A percentile compares a stretch with the other conserved stretches of the same genome.
Conservation (phyloP, 2,797 vertebrate species). For the Eulemur albifrons region DNA sequence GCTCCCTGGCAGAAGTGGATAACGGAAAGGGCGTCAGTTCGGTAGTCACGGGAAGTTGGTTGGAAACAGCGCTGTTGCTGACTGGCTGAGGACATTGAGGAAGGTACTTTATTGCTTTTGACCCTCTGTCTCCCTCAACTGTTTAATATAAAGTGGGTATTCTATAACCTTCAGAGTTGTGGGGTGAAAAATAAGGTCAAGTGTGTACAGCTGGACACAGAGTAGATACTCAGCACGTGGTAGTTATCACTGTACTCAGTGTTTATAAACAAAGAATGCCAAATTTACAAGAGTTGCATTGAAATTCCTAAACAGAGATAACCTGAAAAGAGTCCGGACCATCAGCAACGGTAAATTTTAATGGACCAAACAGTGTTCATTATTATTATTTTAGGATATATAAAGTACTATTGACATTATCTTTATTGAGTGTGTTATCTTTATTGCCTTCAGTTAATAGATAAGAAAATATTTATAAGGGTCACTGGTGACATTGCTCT, state of each 20-base stretch:
- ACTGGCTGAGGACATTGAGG: not conserved
- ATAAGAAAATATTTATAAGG: constrained; percentile 46
- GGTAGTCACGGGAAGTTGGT: not conserved
- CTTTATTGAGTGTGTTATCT: constrained; percentile 47
- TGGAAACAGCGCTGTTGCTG: not conserved
- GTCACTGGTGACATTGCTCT: not conserved
- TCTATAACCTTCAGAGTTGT: not conserved
- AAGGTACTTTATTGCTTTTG: not conserved
- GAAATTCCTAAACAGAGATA: not conserved
- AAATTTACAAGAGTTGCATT: not conserved
- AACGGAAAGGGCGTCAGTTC: not conserved
- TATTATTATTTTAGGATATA: not conserved
- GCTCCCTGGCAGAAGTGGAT: not conserved
- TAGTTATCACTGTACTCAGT: not conserved
- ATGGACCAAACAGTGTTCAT: not conserved
- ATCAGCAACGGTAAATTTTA: not conserved
- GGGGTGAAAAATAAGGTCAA: not conserved
- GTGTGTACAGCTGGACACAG: not conserved
- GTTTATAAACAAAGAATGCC: constrained; percentile 35
- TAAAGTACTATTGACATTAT: not conserved
- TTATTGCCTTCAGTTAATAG: constrained; percentile 33
- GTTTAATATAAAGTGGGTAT: not conserved
- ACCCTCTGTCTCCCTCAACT: not conserved
- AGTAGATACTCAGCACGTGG: not conserved
- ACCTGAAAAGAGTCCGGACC: not conserved